Base-by-base conservation (phyloP, 2,888 invertebrate species). In the Neoscelio sp. region DNA sequence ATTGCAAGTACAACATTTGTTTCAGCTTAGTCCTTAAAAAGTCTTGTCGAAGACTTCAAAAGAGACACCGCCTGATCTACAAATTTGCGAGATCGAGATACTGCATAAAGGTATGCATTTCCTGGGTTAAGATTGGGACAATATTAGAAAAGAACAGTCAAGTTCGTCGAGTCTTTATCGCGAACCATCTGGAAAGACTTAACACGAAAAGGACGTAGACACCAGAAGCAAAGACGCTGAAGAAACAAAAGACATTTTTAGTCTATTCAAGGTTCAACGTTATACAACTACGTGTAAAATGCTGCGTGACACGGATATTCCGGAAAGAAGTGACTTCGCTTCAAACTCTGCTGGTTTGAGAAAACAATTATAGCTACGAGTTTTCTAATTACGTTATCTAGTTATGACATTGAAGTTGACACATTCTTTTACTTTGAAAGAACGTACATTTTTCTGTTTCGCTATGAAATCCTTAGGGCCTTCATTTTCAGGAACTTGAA, bases 161-260 rank as follows among this genome's bases (percentile, higher is more conserved):
- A 67, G 35, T 23, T 2, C 23, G 23, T 46, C 54, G 54, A 54
- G 28, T n/a, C 44, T 46, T 60, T 71, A 62, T 71, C 52, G 33
- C 35, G 44, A 62, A 60, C 83, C 88, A 88, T 88, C 88, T 88
- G 88, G 87, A 87, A 87, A 76, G 87, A 86, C 87, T 88, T 88
- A 87, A 82, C 85, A 84, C 78, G 33, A 60, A 56, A 67, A 40
- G 28, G 56, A 13, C 50, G 28, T 15, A 38, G 15, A 58, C 48
- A 58, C 13, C 30, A 50, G 35, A 44, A 20, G 10, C 30, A 38
- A 28, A 30, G 30, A 20, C 7, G 5, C 30, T 40, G 40, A 64
- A 42, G 46, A 33, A 28, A 42, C 13, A 26, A 52, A 4, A 44
- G n/a, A 30, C 17, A 44, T 44, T 35, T 62, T 64, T 18, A 2